Conservation (phyloP, 2,888 invertebrate species). For the Epinotia brunnichana region DNA sequence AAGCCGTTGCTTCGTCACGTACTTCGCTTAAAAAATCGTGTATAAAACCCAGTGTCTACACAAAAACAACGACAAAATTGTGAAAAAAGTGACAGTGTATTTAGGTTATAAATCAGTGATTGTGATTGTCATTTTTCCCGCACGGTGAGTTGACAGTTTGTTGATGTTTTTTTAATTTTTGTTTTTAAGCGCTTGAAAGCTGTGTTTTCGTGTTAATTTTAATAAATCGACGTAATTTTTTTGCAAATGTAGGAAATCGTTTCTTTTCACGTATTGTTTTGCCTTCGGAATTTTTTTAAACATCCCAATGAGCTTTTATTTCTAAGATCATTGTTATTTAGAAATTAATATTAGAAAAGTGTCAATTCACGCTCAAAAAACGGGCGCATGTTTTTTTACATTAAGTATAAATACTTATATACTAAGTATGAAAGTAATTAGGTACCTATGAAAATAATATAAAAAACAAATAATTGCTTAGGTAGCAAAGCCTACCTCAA, state of each 20-base stretch:
- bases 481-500: too few relatives aligned
- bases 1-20: constrained; percentile 40
- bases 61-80: constrained; percentile 27
- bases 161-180: constrained; percentile 28
- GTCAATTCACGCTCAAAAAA: background rate
- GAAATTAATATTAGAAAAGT: background rate
- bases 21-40: constrained; percentile 11
- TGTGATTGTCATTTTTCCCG: constrained; percentile 40
- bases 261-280: background rate
- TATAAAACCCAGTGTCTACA: constrained; percentile 31
- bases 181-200: constrained; percentile 3
- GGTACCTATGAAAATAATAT: too few relatives aligned
- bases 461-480: too few relatives aligned
- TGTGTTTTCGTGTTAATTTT: constrained; percentile 21
- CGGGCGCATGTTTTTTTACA: background rate
- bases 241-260: background rate
- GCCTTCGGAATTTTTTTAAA: background rate
- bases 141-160: constrained; percentile 41
- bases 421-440: background rate
- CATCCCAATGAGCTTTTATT: background rate
- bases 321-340: background rate
- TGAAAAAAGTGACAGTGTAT: constrained; percentile 40
- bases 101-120: constrained; percentile 34
- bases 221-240: background rate
- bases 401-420: too few relatives aligned